Conservation (phyloP, 2,113 vertebrate genomes). For the Hepsetus odoe region DNA sequence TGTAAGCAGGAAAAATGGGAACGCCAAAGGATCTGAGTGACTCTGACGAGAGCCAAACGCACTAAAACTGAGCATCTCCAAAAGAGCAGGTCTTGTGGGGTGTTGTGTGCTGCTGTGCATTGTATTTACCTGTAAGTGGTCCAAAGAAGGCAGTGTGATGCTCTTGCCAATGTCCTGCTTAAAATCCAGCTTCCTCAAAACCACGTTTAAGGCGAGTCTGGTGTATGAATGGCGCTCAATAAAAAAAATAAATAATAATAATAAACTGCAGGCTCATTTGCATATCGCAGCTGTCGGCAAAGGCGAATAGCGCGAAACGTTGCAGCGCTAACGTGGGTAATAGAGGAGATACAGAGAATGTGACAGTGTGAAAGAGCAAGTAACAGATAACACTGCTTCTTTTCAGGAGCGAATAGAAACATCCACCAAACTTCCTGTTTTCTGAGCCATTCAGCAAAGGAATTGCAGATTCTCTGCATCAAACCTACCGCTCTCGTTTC, state of each 20-base stretch:
- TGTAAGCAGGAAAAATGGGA: no score
- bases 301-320: background rate
- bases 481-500: background rate
- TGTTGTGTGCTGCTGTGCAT: no score
- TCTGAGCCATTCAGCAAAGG: background rate
- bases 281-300: background rate
- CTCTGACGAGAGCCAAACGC: no score
- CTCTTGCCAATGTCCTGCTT: no score
- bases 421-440: background rate
- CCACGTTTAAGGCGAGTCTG: background rate
- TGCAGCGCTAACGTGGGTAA: background rate
- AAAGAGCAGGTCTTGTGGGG: no score
- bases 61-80: no score
- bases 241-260: no score
- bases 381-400: background rate
- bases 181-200: no score
- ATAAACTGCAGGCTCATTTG: background rate
- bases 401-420: background rate
- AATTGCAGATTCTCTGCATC: constrained; percentile 1
- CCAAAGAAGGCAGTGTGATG: no score
- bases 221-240: background rate
- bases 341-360: background rate
- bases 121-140: no score
- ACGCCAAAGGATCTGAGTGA: no score
- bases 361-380: no score